These are phyloP conservation scores for Drosophila neutralis DNA, from an alignment of 2,888 invertebrate genomes.

Conservation along the genomic window DNA sequence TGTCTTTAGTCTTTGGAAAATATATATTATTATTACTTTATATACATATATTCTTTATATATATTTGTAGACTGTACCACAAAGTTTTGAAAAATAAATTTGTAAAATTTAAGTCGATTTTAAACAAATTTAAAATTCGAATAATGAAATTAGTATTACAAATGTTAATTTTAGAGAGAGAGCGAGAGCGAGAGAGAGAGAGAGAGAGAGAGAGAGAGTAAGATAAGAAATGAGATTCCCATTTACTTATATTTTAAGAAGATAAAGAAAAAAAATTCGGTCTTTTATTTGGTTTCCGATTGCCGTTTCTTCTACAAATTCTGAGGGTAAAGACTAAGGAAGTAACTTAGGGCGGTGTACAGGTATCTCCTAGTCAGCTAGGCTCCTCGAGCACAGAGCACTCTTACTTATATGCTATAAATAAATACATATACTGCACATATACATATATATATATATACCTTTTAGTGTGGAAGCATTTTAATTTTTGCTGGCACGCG, in stretches of 20 bases:
- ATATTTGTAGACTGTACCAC: neutral
- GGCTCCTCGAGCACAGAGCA: neutral
- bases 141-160: neutral
- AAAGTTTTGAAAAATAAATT: neutral
- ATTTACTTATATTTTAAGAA: too few relatives aligned
- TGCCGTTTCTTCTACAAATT: neutral
- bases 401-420: neutral
- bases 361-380: neutral
- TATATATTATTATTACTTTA: too few relatives aligned
- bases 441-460: neutral
- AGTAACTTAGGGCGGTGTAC: neutral
- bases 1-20: neutral
- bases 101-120: neutral
- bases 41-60: neutral
- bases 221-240: neutral
- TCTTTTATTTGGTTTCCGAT: neutral
- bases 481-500: slow-evolving; percentile 67
- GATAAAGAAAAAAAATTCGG: neutral
- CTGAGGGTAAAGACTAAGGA: neutral
- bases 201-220: neutral
- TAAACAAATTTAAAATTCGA: neutral
- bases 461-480: slow-evolving; percentile 35
- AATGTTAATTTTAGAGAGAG: neutral
- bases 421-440: neutral
- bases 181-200: neutral